A percentile compares a stretch with the other conserved stretches of the same genome.
These are phyloP conservation scores for Microtus oregoni DNA, from an alignment of 2,113 vertebrate species.

Conservation along the genomic window DNA sequence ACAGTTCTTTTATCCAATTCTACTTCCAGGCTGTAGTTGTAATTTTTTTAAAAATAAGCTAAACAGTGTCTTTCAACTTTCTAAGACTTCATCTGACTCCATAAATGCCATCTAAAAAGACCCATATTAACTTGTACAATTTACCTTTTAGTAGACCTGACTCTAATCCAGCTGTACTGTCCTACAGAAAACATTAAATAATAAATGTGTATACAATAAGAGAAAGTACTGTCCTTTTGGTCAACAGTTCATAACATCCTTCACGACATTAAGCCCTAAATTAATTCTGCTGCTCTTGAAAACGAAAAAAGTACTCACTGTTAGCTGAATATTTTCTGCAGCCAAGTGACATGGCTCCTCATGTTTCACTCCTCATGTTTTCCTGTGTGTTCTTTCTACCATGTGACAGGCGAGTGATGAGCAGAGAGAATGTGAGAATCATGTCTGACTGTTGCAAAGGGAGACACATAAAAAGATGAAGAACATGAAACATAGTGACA, in stretches of 20 bases:
- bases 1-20: background rate
- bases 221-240: background rate
- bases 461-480: background rate
- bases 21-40: background rate
- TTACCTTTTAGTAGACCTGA: background rate
- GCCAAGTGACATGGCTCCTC: rapidly evolving
- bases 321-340: background rate
- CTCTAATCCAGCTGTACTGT: background rate
- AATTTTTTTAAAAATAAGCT: background rate
- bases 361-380: background rate
- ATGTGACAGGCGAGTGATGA: background rate
- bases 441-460: background rate
- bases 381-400: background rate
- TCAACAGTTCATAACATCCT: background rate
- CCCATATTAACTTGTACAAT: background rate
- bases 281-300: background rate
- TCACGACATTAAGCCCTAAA: background rate
- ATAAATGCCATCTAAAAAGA: background rate
- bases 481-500: background rate
- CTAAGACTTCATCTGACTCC: background rate
- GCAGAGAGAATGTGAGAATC: background rate
- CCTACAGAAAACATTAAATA: background rate
- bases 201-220: background rate
- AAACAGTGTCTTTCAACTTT: background rate
- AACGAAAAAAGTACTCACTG: background rate